Evolutionary conservation across 2,113 vertebrate species (phyloP), one percentile per base, ranked within the genome.

Genomic region (Prionailurus bengalensis): DNA sequence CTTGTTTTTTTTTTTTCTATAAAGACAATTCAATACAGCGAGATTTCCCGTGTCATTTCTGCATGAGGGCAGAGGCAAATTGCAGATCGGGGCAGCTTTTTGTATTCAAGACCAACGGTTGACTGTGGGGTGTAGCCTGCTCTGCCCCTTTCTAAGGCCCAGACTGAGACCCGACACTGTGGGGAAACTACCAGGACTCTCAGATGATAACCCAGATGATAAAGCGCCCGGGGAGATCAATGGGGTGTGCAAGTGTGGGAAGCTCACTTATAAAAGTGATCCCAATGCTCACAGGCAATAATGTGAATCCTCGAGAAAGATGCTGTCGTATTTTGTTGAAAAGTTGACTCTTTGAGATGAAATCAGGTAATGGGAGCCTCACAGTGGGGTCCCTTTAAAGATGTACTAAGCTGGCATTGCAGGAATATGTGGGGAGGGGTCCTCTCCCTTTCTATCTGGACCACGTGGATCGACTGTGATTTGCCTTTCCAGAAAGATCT

Each of bases 361-460:
- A 8, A 3, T 36, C 7, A 63, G 84, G 42, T 53, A 5, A 91
- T 4, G 0, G 11, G 53, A 73, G 74, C 8, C 7, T 4, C 23
- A 66, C 61, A 1, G 36, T 51, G 4, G 16, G 15, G 45, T 42
- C 31, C 8, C 36, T 53, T 39, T 27, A 39, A 17, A 76, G 25
- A 27, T 1, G 27, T 11, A 3, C 39, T 17, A 65, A 70, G 39
- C 10, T 9, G 39, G 33, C 0, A 0, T n/a, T 13, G 3, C 4
- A 15, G 79, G 58, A 21, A 58, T 27, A 39, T 39, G 7, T 13
- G 2, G 16, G 12, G 51, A 39, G 2, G 15, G 16, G 9, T 5
- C 2, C 31, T 25, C 78, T 33, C 42, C 6, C 48, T 39, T 23
- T 12, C 53, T 25, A 0, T 36, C 29, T 42, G 65, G 51, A 51